These are phyloP conservation scores for Marmota flaviventris DNA, from an alignment of 2,113 vertebrate species.

Conservation along the genomic window DNA sequence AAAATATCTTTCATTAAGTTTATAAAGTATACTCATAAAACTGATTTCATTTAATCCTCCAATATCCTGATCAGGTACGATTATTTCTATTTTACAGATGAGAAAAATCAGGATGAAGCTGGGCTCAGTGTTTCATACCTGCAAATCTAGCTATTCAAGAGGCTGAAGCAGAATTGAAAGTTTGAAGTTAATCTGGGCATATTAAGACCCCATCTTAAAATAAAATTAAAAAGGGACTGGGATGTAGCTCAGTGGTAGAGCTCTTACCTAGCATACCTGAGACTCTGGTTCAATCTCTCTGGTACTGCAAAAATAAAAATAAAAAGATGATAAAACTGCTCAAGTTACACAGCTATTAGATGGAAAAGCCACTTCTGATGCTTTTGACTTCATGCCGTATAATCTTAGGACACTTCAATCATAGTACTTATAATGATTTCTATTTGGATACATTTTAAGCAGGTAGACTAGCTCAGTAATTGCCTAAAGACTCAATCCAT, in stretches of 20 bases:
- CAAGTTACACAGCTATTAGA: not conserved
- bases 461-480: not conserved
- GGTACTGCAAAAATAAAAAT: too few species aligned
- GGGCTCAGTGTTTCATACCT: too few species aligned
- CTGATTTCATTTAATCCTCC: not conserved
- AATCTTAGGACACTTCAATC: not conserved
- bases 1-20: not conserved
- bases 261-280: too few species aligned
- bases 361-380: not conserved
- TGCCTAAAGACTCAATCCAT: not conserved
- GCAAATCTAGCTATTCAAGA: too few species aligned
- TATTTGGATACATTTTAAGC: slow-evolving; percentile 13
- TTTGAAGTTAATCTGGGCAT: too few species aligned
- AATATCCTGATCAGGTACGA: not conserved
- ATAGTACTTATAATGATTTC: not conserved
- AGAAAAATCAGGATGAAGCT: not conserved
- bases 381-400: not conserved
- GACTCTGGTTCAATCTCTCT: too few species aligned
- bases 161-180: too few species aligned
- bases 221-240: too few species aligned
- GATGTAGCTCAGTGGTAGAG: too few species aligned
- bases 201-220: too few species aligned
- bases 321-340: not conserved
- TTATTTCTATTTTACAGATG: not conserved
- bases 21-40: not conserved